Percentiles rank a stretch among this genome's conserved stretches.
Conservation (phyloP, 2,797 vertebrate species). For the Staurois parvus region DNA sequence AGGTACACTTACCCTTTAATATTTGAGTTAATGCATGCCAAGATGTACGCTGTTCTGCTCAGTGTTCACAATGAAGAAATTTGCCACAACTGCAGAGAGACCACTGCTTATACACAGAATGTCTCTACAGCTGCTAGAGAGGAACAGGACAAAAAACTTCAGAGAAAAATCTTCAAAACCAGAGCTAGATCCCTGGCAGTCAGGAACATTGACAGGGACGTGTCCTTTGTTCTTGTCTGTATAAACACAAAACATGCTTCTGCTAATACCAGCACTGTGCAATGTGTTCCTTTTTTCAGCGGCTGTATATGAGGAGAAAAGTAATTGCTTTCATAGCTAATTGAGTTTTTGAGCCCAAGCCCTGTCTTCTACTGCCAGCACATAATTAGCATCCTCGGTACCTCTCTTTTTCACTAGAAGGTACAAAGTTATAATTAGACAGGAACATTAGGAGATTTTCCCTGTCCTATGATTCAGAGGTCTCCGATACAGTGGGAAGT, state of each 20-base stretch:
- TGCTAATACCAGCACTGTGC: background rate
- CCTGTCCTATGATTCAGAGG: constrained; percentile 10
- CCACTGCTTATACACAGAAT: too few species aligned
- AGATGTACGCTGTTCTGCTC: too few species aligned
- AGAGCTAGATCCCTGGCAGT: background rate
- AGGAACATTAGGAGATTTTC: constrained; percentile 22
- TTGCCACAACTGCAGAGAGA: too few species aligned
- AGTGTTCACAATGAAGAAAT: too few species aligned
- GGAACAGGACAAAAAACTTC: too few species aligned
- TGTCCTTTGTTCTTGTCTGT: too few species aligned
- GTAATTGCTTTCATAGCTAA: constrained; percentile 51
- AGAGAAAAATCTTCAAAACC: background rate
- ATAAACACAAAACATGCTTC: background rate
- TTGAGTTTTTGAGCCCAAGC: constrained; percentile 39
- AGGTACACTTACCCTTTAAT: too few species aligned
- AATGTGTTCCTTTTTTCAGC: constrained; percentile 17
- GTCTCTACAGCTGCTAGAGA: too few species aligned
- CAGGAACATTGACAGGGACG: background rate
- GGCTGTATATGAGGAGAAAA: background rate
- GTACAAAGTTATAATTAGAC: constrained; percentile 51
- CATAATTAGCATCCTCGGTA: constrained; percentile 46
- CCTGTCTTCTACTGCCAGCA: constrained; percentile 36
- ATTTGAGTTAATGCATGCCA: too few species aligned
- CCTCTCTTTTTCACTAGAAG: constrained; percentile 34
- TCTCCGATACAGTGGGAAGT: constrained; percentile 16